phyloP scores from a whole-genome alignment of 2,888 invertebrate species.

The Parelbella ahira region DNA sequence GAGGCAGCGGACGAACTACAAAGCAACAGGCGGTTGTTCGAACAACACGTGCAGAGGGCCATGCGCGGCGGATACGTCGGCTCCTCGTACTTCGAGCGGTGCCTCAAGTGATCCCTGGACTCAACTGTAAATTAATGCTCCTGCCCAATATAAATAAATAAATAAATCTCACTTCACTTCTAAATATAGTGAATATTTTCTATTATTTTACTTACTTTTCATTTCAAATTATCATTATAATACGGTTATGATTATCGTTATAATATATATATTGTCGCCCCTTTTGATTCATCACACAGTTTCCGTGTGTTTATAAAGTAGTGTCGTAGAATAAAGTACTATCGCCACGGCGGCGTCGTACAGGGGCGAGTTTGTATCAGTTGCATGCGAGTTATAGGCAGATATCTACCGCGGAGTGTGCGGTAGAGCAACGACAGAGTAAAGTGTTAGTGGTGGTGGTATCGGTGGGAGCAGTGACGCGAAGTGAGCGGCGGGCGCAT shows the following conservation, averaged over 20 bases:
- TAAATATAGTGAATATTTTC: slow-evolving; percentile 29
- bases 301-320: too few species aligned
- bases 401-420: too few species aligned
- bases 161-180: slow-evolving; percentile 69
- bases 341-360: too few species aligned
- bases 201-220: slow-evolving; percentile 2
- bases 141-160: slow-evolving; percentile 64
- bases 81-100: slow-evolving; percentile 95
- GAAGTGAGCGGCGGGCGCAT: slow-evolving; percentile 57
- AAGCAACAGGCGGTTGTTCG: slow-evolving; percentile 95
- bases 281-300: too few species aligned
- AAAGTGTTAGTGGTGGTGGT: too few species aligned
- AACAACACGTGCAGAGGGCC: slow-evolving; percentile 97
- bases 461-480: too few species aligned
- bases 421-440: too few species aligned
- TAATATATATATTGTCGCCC: too few species aligned
- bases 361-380: too few species aligned
- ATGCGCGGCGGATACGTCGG: slow-evolving; percentile 98
- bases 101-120: slow-evolving; percentile 89
- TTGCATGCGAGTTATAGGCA: too few species aligned
- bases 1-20: slow-evolving; percentile 98
- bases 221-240: background rate
- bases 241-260: too few species aligned
- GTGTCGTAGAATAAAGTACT: too few species aligned
- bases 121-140: slow-evolving; percentile 57